Percentiles rank a stretch among this genome's conserved stretches.
Conservation (phyloP, 2,113 vertebrate species). For the Hucho hucho region DNA sequence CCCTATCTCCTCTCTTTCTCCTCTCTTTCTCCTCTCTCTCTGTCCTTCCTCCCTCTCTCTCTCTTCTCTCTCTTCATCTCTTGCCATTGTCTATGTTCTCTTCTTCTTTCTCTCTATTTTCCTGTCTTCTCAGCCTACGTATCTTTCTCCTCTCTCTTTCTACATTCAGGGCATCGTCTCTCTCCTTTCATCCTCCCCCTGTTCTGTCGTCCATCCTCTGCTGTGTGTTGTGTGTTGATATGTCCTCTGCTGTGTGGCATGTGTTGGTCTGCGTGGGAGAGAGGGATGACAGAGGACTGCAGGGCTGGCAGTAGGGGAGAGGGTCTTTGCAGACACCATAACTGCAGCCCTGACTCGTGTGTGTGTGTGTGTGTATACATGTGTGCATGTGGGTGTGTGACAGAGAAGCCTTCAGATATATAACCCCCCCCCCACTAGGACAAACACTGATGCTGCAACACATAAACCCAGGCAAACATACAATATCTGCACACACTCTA, state of each 20-base stretch:
- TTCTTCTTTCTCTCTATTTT: neutral
- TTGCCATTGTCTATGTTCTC: neutral
- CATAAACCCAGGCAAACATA: neutral
- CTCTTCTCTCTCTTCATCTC: neutral
- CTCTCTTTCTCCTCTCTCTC: too few relatives aligned
- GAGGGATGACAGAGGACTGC: too few relatives aligned
- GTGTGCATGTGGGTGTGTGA: too few relatives aligned
- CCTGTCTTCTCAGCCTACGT: neutral
- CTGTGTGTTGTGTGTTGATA: neutral
- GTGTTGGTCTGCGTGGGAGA: neutral
- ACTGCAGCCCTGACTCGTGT: neutral
- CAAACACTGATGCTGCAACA: too few relatives aligned
- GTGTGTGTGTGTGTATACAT: constrained; percentile 9
- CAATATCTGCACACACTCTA: neutral
- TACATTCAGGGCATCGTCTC: neutral
- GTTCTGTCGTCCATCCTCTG: neutral
- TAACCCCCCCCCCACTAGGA: too few relatives aligned
- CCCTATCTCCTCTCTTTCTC: neutral
- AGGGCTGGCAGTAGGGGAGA: too few relatives aligned
- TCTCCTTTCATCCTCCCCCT: neutral
- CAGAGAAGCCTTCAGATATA: too few relatives aligned
- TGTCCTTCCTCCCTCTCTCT: too few relatives aligned
- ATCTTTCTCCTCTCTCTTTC: constrained; percentile 1
- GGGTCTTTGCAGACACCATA: neutral
- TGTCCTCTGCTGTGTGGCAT: neutral